Percentiles rank a stretch among this genome's conserved stretches.
Conservation (phyloP, 2,888 invertebrate species). For the Sinhomidia bicolor region DNA sequence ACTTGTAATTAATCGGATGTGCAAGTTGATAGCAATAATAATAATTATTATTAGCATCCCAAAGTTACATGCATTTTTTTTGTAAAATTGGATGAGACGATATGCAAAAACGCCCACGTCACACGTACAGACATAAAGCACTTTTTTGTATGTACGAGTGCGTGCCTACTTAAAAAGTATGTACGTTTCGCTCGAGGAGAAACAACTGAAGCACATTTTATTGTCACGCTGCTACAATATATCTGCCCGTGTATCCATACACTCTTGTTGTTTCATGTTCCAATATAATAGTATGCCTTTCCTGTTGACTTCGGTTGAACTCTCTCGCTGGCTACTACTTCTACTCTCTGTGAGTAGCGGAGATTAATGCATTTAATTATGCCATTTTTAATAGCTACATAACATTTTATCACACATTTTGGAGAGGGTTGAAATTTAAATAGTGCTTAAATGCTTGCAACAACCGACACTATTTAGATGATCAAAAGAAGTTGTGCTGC, state of each 20-base stretch:
- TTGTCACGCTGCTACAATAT: no score
- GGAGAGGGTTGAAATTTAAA: not conserved
- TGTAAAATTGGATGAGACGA: not conserved
- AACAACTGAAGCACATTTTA: not conserved
- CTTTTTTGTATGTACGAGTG: no score
- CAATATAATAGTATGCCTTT: not conserved
- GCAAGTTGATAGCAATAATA: no score
- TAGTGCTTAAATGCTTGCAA: not conserved
- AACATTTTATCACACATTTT: constrained; percentile 14
- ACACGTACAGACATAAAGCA: no score
- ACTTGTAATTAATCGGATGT: not conserved
- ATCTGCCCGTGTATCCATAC: not conserved
- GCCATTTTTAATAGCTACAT: constrained; percentile 16
- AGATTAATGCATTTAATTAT: constrained; percentile 55
- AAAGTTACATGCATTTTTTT: not conserved
- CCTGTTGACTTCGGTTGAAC: constrained; percentile 24
- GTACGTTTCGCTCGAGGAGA: not conserved
- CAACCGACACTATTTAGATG: not conserved
- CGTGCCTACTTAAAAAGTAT: not conserved
- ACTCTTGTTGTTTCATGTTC: not conserved
- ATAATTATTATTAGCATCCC: not conserved
- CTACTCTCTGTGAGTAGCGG: not conserved
- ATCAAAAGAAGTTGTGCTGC: not conserved
- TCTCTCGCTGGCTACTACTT: not conserved
- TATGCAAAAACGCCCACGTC: not conserved